Conservation (phyloP, 2,888 invertebrate genomes). For the Spisula solida region DNA sequence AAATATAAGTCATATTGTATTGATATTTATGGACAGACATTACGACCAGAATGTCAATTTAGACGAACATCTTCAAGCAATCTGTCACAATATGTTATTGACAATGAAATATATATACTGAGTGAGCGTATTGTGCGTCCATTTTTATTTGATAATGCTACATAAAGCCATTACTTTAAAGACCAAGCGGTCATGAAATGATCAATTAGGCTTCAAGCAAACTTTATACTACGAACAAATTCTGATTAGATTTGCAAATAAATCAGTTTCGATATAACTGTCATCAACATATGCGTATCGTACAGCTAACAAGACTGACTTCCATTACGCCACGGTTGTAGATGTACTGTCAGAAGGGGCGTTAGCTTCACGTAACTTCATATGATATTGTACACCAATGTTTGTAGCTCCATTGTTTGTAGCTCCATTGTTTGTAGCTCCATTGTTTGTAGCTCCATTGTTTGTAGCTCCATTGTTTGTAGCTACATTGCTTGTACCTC, state of each 20-base stretch:
- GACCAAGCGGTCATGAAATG: background rate
- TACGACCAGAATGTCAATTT: background rate
- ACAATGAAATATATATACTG: background rate
- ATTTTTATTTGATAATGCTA: background rate
- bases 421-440: no score
- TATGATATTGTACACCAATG: no score
- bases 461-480: no score
- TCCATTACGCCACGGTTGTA: background rate
- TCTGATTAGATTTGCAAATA: background rate
- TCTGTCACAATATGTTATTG: background rate
- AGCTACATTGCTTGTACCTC: no score
- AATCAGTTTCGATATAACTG: background rate
- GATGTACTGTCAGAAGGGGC: background rate
- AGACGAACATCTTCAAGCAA: background rate
- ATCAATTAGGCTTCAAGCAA: background rate
- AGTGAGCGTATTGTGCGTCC: background rate
- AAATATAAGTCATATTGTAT: background rate
- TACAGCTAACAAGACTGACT: background rate
- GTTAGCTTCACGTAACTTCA: no score
- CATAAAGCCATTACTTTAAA: background rate
- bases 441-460: no score
- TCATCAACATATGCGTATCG: constrained; percentile 2
- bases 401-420: no score
- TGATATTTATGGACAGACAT: background rate
- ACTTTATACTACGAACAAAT: background rate